These are phyloP conservation scores for Rhopilema esculentum DNA, from an alignment of 30 jellyfish, hydroid and myxozoan genomes.

Conservation along the genomic window DNA sequence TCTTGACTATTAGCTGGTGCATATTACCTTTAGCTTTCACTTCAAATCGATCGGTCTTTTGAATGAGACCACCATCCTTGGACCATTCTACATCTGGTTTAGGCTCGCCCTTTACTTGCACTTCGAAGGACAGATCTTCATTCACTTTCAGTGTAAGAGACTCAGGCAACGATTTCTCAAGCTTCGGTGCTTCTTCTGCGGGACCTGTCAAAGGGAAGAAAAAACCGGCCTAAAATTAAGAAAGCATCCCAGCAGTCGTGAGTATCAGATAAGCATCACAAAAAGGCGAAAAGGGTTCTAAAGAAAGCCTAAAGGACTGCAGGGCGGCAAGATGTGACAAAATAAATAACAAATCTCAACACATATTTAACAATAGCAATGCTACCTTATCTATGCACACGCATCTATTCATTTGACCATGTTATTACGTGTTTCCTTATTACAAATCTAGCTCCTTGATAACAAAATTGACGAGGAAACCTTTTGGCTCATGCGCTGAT, in stretches of 20 bases:
- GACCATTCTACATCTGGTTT: slow-evolving; percentile 81
- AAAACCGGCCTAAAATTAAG: neutral
- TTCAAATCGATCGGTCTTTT: slow-evolving; percentile 30
- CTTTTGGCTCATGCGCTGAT: too few species aligned
- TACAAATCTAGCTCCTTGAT: too few species aligned
- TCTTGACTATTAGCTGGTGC: slow-evolving; percentile 47
- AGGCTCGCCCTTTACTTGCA: slow-evolving; percentile 72
- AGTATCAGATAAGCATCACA: too few species aligned
- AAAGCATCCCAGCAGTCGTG: neutral
- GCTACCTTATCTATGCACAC: too few species aligned
- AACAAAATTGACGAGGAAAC: too few species aligned
- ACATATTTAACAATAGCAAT: too few species aligned
- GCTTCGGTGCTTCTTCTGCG: slow-evolving; percentile 67
- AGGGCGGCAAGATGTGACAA: too few species aligned
- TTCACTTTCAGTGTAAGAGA: slow-evolving; percentile 44
- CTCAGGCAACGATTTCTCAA: slow-evolving; percentile 52
- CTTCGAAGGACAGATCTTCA: slow-evolving; percentile 52
- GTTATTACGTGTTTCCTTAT: too few species aligned
- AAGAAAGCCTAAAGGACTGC: too few species aligned
- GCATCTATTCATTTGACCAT: too few species aligned
- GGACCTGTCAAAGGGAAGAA: slow-evolving; percentile 43
- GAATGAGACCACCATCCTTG: slow-evolving; percentile 49
- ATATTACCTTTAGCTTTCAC: slow-evolving; percentile 7
- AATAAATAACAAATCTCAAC: too few species aligned
- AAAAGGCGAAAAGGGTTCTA: too few species aligned